A percentile compares a stretch with the other conserved stretches of the same genome.
Conservation (phyloP, 2,888 invertebrate species). For the Callinectes sapidus region DNA sequence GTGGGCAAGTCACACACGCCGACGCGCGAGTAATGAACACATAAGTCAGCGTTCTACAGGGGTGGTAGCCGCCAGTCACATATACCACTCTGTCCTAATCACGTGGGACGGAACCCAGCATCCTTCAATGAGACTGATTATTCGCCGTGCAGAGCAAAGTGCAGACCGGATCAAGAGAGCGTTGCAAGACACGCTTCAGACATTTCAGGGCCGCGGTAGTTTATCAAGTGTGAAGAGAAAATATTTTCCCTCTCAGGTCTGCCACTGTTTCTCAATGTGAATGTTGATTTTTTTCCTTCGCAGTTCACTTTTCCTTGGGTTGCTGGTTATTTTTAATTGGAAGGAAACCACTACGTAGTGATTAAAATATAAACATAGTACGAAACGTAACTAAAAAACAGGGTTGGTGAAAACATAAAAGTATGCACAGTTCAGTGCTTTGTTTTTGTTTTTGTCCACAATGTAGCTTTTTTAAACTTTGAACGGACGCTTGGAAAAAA, state of each 20-base stretch:
- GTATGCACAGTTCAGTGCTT: neutral
- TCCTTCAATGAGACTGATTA: neutral
- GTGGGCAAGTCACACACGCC: conserved; percentile 5
- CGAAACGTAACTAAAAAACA: neutral
- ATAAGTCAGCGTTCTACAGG: conserved; percentile 3
- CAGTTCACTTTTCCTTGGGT: neutral
- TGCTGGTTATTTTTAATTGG: neutral
- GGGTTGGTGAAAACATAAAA: neutral
- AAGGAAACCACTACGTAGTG: neutral
- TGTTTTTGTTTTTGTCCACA: neutral
- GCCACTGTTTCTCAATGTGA: conserved; percentile 8
- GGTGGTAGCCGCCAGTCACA: neutral
- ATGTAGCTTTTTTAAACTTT: neutral
- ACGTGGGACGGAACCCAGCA: neutral
- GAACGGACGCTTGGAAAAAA: neutral
- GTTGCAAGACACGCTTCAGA: conserved; percentile 29
- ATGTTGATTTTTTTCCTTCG: neutral
- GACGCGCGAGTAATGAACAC: conserved; percentile 33
- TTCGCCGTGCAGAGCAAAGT: conserved; percentile 1
- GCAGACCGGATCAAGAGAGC: neutral
- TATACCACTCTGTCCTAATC: neutral
- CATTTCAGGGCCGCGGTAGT: neutral
- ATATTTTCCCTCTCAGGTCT: conserved; percentile 11
- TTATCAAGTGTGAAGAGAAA: conserved; percentile 36
- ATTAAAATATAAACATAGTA: neutral